Conservation (phyloP, 2,113 vertebrate species). For the Malurus cyaneus region DNA sequence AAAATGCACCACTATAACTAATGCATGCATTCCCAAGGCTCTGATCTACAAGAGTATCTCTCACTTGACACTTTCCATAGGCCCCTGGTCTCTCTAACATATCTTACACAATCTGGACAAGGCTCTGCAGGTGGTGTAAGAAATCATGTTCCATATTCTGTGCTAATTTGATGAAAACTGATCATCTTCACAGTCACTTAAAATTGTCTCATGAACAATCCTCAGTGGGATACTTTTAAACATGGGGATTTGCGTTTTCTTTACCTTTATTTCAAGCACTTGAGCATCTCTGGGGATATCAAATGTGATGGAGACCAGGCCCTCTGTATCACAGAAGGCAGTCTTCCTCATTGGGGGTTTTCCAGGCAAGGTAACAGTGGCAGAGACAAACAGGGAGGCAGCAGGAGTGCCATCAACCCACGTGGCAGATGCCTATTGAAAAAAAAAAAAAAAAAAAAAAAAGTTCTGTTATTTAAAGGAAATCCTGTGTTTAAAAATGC, state of each 20-base stretch:
- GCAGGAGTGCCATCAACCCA: conserved; percentile 60
- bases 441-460: neutral
- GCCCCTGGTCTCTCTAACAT: neutral
- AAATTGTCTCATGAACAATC: neutral
- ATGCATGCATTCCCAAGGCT: neutral
- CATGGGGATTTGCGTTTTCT: neutral
- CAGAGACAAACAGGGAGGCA: conserved; percentile 40
- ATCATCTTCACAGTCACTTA: neutral
- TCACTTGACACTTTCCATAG: neutral
- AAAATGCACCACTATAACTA: neutral
- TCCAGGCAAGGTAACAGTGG: neutral
- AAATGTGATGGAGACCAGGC: conserved; percentile 29
- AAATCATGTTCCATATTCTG: neutral
- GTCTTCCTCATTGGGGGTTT: neutral
- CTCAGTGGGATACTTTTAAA: neutral
- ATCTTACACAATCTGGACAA: neutral
- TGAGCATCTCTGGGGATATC: conserved; percentile 41
- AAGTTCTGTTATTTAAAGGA: neutral
- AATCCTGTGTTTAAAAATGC: neutral
- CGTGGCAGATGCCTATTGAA: conserved; percentile 48
- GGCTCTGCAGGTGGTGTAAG: neutral
- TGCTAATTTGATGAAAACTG: neutral
- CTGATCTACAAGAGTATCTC: rapidly evolving
- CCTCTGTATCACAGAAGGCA: conserved; percentile 19
- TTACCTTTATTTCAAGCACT: conserved; percentile 55